A percentile compares a stretch with the other conserved stretches of the same genome.
These are phyloP conservation scores for Musca vetustissima DNA, from an alignment of 1,140 invertebrate species.

Conservation along the genomic window DNA sequence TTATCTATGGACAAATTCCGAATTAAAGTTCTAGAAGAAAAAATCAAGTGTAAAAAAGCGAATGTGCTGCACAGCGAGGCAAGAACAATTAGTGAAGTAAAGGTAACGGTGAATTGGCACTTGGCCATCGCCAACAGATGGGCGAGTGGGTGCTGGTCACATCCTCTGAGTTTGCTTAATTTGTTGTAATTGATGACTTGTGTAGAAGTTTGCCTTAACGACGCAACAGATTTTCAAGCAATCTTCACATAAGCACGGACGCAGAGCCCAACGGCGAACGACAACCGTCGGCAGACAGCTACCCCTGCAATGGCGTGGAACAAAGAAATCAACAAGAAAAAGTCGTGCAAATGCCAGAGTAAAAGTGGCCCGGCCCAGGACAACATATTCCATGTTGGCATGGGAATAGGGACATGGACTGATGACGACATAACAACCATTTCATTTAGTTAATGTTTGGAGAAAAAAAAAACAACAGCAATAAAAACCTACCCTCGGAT, in stretches of 20 bases:
- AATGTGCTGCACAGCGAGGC: no score
- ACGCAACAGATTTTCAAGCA: conserved; percentile 9
- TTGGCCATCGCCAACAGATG: not conserved
- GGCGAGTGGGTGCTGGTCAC: no score
- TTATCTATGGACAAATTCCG: no score
- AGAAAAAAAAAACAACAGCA: not conserved
- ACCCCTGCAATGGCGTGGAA: not conserved
- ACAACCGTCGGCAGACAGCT: not conserved
- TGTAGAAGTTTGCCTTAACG: conserved; percentile 11
- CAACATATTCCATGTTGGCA: no score
- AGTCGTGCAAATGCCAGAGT: not conserved
- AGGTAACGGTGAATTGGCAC: conserved; percentile 20
- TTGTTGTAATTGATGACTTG: conserved; percentile 22
- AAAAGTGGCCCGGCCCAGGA: not conserved
- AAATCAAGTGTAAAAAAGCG: no score
- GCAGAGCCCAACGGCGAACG: no score
- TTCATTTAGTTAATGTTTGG: not conserved
- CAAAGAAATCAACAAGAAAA: conserved; percentile 6
- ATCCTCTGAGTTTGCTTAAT: conserved; percentile 2
- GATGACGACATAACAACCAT: not conserved
- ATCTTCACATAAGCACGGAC: no score
- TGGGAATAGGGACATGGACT: no score
- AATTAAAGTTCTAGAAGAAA: no score
- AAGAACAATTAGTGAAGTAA: conserved; percentile 7
- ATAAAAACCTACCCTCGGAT: not conserved